Conservation (phyloP, 2,797 vertebrate genomes). For the Discoglossus pictus region DNA sequence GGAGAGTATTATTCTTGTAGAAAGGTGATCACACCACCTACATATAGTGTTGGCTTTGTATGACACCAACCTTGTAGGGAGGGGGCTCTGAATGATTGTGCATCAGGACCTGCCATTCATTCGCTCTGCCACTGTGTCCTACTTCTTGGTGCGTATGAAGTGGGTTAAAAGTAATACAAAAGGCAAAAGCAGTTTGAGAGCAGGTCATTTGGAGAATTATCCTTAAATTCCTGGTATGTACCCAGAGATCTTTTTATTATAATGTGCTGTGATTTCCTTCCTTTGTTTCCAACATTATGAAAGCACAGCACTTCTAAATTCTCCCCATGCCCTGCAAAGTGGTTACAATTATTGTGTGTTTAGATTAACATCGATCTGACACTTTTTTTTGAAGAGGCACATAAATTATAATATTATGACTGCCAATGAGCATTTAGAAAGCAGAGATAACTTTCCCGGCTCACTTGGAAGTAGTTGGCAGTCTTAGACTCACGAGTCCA, state of each 20-base stretch:
- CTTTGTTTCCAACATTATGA: slow-evolving; percentile 29
- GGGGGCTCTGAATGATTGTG: too few species aligned
- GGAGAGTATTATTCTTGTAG: too few species aligned
- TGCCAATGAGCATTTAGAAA: not conserved
- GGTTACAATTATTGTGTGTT: slow-evolving; percentile 13
- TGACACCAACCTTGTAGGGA: too few species aligned
- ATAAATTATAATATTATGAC: slow-evolving; percentile 2
- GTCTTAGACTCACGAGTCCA: slow-evolving; percentile 1
- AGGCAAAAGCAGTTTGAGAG: not conserved
- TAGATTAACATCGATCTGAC: too few species aligned
- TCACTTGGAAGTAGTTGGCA: slow-evolving; percentile 20
- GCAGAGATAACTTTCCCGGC: not conserved
- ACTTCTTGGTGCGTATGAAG: too few species aligned
- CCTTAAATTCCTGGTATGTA: slow-evolving; percentile 8
- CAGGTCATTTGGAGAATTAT: slow-evolving; percentile 9
- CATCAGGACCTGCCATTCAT: too few species aligned
- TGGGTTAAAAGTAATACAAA: too few species aligned
- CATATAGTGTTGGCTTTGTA: too few species aligned
- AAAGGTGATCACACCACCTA: too few species aligned
- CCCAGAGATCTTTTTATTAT: slow-evolving; percentile 24
- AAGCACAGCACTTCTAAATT: slow-evolving; percentile 3
- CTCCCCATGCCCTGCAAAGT: not conserved
- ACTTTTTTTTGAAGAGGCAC: slow-evolving; percentile 3
- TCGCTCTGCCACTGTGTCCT: too few species aligned
- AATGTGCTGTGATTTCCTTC: slow-evolving; percentile 47